phyloP scores from a whole-genome alignment of 2,113 vertebrate genomes.

The Chrysemys picta region DNA sequence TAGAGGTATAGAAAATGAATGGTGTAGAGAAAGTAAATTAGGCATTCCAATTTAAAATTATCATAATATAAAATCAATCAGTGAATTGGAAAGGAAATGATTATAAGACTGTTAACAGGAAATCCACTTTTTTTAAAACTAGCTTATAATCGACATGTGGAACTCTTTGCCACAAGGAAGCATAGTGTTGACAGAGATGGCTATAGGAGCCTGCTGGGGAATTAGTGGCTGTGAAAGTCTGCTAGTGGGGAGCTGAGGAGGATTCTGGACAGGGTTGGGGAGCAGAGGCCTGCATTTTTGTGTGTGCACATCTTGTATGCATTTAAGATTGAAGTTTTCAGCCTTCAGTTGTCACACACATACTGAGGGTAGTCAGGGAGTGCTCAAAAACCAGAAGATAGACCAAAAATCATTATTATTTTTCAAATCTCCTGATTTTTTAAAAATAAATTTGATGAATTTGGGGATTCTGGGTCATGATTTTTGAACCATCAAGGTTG shows the following conservation, averaged over 20 bases:
- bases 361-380: not conserved
- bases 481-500: not conserved
- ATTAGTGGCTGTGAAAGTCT: fast-evolving
- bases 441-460: not conserved
- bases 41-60: not conserved
- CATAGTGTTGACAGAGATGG: not conserved
- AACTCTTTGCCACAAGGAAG: fast-evolving
- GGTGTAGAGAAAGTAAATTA: fast-evolving
- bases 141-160: fast-evolving
- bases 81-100: no score
- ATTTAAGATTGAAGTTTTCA: not conserved
- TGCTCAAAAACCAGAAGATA: not conserved
- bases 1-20: not conserved
- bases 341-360: not conserved
- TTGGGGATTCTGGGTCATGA: not conserved
- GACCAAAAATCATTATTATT: not conserved
- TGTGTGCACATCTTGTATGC: fast-evolving
- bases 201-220: not conserved
- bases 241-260: no score
- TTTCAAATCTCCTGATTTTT: not conserved
- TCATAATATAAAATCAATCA: fast-evolving
- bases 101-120: not conserved
- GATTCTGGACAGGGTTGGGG: not conserved
- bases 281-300: fast-evolving
- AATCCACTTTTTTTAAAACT: not conserved